These are phyloP conservation scores for Rhagophthalmus giganteus DNA, from an alignment of 2,888 invertebrate species.

Conservation along the genomic window DNA sequence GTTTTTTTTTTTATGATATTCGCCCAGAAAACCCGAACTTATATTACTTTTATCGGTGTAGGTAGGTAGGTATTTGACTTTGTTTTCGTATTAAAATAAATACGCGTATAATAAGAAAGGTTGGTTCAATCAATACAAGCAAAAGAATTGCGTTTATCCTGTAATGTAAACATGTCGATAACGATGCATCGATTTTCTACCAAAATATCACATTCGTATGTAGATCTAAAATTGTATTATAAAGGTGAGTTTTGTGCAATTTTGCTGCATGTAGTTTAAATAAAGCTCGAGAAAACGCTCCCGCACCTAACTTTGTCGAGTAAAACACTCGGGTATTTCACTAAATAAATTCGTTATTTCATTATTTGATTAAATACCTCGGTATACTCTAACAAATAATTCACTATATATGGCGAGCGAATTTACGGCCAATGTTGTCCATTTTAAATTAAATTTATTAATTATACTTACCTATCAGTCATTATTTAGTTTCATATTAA, in stretches of 20 bases:
- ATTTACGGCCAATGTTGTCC: constrained; percentile 11
- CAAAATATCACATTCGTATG: constrained; percentile 19
- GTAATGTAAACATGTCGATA: constrained; percentile 11
- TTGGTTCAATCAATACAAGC: not conserved
- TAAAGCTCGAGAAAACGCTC: constrained; percentile 18
- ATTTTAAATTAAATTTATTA: constrained; percentile 11
- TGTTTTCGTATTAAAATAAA: not conserved
- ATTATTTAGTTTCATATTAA: constrained; percentile 3
- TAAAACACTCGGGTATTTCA: constrained; percentile 21
- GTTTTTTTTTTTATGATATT: too few species aligned
- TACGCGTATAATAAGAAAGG: not conserved
- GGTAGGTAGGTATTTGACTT: too few species aligned
- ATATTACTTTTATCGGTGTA: too few species aligned
- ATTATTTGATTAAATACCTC: constrained; percentile 24
- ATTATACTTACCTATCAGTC: constrained; percentile 1
- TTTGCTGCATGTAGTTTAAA: constrained; percentile 10
- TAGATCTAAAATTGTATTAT: constrained; percentile 17
- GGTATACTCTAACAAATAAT: constrained; percentile 15
- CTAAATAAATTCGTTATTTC: constrained; percentile 27
- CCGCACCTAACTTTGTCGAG: constrained; percentile 20
- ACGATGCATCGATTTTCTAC: too few species aligned
- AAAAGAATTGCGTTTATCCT: constrained; percentile 1
- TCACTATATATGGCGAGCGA: constrained; percentile 1
- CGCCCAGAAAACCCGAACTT: too few species aligned
- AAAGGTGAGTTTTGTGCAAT: constrained; percentile 23